Conservation (phyloP, 2,888 invertebrate species). For the Chloroclysta siterata region DNA sequence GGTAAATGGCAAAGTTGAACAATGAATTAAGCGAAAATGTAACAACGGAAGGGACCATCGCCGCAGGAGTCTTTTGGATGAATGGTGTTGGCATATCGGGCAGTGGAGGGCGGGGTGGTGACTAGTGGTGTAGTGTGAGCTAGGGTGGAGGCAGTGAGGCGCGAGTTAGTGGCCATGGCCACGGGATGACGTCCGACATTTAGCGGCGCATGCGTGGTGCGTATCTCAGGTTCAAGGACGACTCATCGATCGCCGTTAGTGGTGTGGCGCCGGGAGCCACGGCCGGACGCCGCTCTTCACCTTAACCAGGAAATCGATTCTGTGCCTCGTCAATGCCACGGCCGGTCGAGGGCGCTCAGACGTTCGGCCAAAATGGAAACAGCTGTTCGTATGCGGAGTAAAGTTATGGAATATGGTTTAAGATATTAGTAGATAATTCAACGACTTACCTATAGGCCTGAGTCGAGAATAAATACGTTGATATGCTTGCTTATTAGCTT, state of each 20-base stretch:
- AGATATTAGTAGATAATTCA: not conserved
- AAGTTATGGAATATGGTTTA: not conserved
- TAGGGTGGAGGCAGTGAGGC: conserved; percentile 50
- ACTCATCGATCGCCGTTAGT: conserved; percentile 71
- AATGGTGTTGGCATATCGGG: conserved; percentile 50
- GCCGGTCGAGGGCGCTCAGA: conserved; percentile 43
- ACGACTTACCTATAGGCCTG: not conserved
- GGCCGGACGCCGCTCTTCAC: conserved; percentile 66
- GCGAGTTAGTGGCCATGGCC: conserved; percentile 78
- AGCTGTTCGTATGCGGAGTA: conserved; percentile 10
- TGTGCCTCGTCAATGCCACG: conserved; percentile 61
- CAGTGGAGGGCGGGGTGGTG: conserved; percentile 33
- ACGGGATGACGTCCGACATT: conserved; percentile 75
- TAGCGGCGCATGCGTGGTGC: conserved; percentile 67
- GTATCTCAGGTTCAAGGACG: conserved; percentile 75
- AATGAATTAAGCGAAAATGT: conserved; percentile 48
- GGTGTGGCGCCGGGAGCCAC: conserved; percentile 60
- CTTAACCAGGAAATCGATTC: conserved; percentile 59
- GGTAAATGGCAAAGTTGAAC: conserved; percentile 74
- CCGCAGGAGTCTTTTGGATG: conserved; percentile 59
- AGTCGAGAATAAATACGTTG: too few relatives aligned
- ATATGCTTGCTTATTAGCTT: too few relatives aligned
- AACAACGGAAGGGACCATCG: conserved; percentile 48
- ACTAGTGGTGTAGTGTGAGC: conserved; percentile 36
- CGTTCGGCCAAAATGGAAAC: conserved; percentile 14